Evolutionary conservation across 2,113 vertebrate species (phyloP), one percentile per base, ranked within the genome.

Genomic region (Piprites chloris): DNA sequence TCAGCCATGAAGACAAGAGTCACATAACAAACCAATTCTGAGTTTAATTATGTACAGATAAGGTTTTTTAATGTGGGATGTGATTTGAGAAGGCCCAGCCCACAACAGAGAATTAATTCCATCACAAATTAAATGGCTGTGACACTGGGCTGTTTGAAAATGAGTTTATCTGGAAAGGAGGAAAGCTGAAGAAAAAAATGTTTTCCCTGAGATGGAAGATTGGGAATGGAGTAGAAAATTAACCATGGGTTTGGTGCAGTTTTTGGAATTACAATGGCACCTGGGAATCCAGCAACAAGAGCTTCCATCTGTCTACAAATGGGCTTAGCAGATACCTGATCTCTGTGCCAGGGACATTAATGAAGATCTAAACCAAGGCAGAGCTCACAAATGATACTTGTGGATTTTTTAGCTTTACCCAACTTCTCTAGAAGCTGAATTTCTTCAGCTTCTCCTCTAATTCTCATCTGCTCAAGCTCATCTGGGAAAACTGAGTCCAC

Each of bases 41-140:
- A 72, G 33, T 82, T 90, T 85, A 87, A 85, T 94, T 89, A 44
- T 82, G 59, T 63, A 39, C 90, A 95, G 78, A 89, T 78, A 82
- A 66, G 11, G 16, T 39, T 75, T 91, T 91, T 82, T 28, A 76
- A 87, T 87, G 89, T 89, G 66, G 74, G 58, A 76, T 91, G 53
- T 85, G 89, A 92, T 81, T 72, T 85, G 58, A 92, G 58, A 41
- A 49, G 67, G 58, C 66, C 72, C 37, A 82, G 44, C 66, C 74
- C 85, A 79, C 89, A 92, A 49, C 7, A 72, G 77, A 85, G 67
- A 81, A 74, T 72, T 74, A 32, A 91, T 72, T 87, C 69, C 7
- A 7, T 88, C 59, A 62, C 69, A 81, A 73, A 75, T 87, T 39
- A 87, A 90, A 74, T 62, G 33, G 20, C 61, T 92, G 50, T 53